phyloP scores from a whole-genome alignment of 2,113 vertebrate species.

The Rousettus leschenaultii region DNA sequence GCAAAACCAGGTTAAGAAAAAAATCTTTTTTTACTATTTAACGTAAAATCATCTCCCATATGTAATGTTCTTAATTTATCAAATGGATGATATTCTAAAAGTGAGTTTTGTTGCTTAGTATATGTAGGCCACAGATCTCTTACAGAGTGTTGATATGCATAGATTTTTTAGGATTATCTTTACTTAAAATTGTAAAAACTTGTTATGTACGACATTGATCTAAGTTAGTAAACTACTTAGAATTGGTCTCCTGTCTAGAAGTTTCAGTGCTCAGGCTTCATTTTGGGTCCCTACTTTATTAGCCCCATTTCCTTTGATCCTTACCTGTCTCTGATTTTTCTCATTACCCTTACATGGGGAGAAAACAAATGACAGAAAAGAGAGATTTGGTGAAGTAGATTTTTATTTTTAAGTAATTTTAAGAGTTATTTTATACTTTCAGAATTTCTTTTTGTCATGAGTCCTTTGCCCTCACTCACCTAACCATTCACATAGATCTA shows the following conservation, averaged over 20 bases:
- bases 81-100: neutral
- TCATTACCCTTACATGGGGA: neutral
- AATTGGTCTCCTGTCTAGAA: neutral
- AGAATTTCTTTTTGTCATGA: neutral
- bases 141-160: neutral
- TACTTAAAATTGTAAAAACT: neutral
- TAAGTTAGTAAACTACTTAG: neutral
- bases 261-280: neutral
- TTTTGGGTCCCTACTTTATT: neutral
- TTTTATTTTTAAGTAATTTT: slow-evolving; percentile 30
- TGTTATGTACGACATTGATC: neutral
- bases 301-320: neutral
- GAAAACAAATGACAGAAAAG: neutral
- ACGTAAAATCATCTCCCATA: neutral
- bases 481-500: neutral
- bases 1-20: slow-evolving; percentile 92
- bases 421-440: neutral
- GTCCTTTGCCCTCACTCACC: neutral
- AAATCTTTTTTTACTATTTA: neutral
- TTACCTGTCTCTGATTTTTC: neutral
- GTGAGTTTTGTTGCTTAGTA: neutral
- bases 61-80: neutral
- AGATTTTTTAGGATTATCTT: neutral
- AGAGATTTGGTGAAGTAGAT: neutral
- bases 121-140: neutral